Conservation (phyloP, 2,113 vertebrate species). For the Tiliqua scincoides region DNA sequence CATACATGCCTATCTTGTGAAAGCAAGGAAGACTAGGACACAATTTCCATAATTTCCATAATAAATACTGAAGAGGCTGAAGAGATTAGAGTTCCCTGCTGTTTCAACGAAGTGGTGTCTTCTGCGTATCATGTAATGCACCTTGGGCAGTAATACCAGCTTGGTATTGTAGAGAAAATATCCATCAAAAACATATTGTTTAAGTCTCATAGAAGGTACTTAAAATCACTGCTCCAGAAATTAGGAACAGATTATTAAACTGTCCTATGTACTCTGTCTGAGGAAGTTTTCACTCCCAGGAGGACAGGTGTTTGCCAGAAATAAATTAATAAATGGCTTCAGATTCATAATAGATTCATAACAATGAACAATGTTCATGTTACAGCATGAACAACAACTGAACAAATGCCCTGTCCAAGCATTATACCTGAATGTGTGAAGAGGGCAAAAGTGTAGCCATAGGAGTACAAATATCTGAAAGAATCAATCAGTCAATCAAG, state of each 20-base stretch:
- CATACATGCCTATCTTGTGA: not conserved
- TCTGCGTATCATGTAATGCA: not conserved
- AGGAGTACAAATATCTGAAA: too few relatives aligned
- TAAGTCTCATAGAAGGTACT: not conserved
- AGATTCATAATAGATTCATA: too few relatives aligned
- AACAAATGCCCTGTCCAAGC: too few relatives aligned
- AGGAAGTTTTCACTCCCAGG: not conserved
- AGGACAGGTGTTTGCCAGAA: not conserved
- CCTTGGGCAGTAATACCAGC: not conserved
- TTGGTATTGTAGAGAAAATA: not conserved
- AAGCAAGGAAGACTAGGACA: not conserved
- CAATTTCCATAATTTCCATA: conserved; percentile 19
- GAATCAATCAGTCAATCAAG: not conserved
- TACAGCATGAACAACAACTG: too few relatives aligned
- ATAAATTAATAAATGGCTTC: too few relatives aligned
- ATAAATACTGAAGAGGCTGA: not conserved
- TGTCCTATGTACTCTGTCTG: not conserved
- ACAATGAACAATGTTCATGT: too few relatives aligned
- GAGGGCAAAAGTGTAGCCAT: too few relatives aligned
- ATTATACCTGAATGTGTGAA: too few relatives aligned
- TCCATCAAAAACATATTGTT: not conserved
- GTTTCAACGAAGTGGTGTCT: not conserved
- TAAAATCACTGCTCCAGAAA: not conserved
- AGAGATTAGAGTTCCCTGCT: conserved; percentile 4
- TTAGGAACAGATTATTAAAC: not conserved